A percentile compares a stretch with the other conserved stretches of the same genome.
Conservation (phyloP, 2,113 vertebrate species). For the Tricholaema leucomelas region DNA sequence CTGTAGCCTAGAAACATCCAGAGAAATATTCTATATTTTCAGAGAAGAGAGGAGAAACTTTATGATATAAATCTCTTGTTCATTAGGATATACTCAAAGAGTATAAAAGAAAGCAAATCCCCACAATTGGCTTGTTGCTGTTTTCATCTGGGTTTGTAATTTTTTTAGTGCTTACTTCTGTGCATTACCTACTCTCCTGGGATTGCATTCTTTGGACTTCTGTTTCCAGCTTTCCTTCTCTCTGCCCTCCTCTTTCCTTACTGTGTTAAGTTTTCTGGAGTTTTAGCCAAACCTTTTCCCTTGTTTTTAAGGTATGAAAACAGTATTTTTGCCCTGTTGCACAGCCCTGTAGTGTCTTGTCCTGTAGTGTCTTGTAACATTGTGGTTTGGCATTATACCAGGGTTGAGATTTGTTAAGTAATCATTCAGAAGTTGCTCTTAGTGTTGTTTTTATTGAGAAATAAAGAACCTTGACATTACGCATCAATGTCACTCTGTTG, state of each 20-base stretch:
- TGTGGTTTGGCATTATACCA: neutral
- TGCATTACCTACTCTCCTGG: neutral
- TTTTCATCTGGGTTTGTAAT: neutral
- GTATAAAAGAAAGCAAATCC: neutral
- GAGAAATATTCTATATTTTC: neutral
- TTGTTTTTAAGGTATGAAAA: neutral
- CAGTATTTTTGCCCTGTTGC: neutral
- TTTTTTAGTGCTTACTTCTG: neutral
- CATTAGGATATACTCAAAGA: neutral
- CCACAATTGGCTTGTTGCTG: neutral
- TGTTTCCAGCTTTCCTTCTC: neutral
- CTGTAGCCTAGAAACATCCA: neutral
- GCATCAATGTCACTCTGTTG: neutral
- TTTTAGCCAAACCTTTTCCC: neutral
- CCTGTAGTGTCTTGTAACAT: neutral
- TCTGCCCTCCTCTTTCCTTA: neutral
- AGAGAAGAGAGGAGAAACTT: neutral
- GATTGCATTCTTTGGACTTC: neutral
- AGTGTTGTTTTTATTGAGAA: neutral
- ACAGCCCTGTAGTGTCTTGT: neutral
- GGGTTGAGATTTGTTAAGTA: neutral
- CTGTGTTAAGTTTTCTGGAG: neutral
- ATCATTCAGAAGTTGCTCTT: neutral
- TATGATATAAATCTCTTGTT: neutral
- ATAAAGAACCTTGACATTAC: neutral